Evolutionary conservation across 2,797 vertebrate genomes (phyloP), one percentile per base, ranked within the genome.

Genomic region (Emys orbicularis): DNA sequence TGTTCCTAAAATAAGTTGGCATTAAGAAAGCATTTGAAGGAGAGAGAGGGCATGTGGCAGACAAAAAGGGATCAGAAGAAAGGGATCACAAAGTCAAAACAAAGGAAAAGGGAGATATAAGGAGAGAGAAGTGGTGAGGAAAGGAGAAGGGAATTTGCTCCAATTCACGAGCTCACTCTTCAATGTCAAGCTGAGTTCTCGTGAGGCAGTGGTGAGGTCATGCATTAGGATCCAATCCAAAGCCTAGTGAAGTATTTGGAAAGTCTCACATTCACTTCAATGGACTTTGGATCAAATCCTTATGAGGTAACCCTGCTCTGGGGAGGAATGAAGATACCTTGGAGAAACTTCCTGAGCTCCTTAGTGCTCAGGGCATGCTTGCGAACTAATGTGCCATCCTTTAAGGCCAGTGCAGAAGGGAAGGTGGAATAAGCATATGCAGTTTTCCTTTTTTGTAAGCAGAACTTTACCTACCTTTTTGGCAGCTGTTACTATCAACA

Each of bases 1-100:
- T 68, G 79, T 0, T 88, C 56, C 31, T 54, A 21, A 53, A 68
- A n/a, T 68, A 91, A 80, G 16, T 10, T 83, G 15, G 12, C 44
- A 90, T 79, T 94, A 10, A 84, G 74, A 82, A 88, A 3, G 6
- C 25, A 81, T 87, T 65, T 93, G 54, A 92, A 93, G 80, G 41
- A 5, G 81, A 5, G 44, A 89, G 44, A 88, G 3, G 52, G 79
- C 10, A 72, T 13, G 15, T 81, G 34, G 34, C 3, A 81, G 34
- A 4, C 1, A 21, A 81, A 83, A 54, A 37, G 34, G 83, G 81
- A 37, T 79, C 81, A 89, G 25, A 77, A 84, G 44, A n/a, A 90
- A 90, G 1, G 23, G 12, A 44, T 81, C 65, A 82, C 88, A 92
- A 83, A 19, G 86, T 52, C 5, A 84, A 1, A 0, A 19, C 4